Evolutionary conservation across 2,888 invertebrate genomes (phyloP), one percentile per base, ranked within the genome.

Genomic region (Bedellia somnulentella): DNA sequence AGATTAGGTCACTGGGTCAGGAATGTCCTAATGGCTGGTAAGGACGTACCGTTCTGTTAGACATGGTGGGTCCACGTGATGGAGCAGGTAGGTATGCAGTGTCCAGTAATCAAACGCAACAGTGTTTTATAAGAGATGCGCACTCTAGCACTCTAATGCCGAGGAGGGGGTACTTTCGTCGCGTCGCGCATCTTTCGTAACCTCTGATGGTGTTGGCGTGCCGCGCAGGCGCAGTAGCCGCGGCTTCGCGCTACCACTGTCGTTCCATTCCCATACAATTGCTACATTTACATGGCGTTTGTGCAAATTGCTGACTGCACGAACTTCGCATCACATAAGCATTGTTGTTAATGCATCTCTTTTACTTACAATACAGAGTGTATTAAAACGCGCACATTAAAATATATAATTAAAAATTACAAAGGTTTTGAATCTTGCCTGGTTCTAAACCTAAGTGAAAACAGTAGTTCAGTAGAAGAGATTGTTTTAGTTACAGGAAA

Each of bases 151-250:
- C 61, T 64, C 61, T 52, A 63, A 51, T 64, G 66, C 64, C 61
- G 60, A 57, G 51, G 66, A 70, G 64, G 71, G 73, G 75, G 63
- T 51, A 75, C 71, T 71, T 70, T 71, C 75, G 62, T 70, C 71
- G 71, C 64, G 58, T 63, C 60, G 60, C 58, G 62, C 57, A 45
- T 48, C 47, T 64, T 62, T 63, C 71, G 66, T 62, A 73, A 52
- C 45, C 51, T 51, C 51, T 18, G 23, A 12, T 21, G 21, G 5
- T 28, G 18, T 12, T 22, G 31, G 23, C 28, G 26, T 21, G 6
- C 13, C 15, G 22, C 30, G 25, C 13, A 14, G 26, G 8, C 2
- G 13, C 14, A 2, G 16, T 15, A 10, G 24, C 24, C 18, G 30
- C 14, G 17, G 10, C 18, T 25, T 17, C 18, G n/a, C n/a, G n/a